A percentile compares a stretch with the other conserved stretches of the same genome.
Conservation (phyloP, 35 echinoderm and acorn worm genomes). For the Lytechinus pictus region DNA sequence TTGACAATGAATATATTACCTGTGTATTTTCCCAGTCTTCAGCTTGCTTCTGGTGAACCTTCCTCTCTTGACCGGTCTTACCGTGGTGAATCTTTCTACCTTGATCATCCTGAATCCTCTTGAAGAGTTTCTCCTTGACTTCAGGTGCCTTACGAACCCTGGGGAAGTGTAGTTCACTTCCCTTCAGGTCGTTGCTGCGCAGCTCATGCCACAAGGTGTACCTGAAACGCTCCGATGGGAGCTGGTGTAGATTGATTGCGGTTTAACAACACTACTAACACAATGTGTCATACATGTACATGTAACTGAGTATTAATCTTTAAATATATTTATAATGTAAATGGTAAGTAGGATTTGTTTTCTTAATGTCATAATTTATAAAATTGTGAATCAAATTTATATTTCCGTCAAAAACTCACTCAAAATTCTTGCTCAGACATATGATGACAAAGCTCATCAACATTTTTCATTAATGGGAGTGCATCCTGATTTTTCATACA, state of each 20-base stretch:
- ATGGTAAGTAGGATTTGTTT: not conserved
- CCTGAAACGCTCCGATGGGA: slow-evolving; percentile 71
- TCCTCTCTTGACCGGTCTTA: slow-evolving; percentile 65
- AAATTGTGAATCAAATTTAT: not conserved
- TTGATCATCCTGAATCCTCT: slow-evolving; percentile 80
- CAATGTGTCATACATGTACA: no score
- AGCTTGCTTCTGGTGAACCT: slow-evolving; percentile 57
- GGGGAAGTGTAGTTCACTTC: slow-evolving; percentile 70
- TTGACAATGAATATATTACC: not conserved
- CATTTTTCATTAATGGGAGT: no score
- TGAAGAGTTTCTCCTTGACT: slow-evolving; percentile 83
- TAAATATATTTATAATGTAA: not conserved
- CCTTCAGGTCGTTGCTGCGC: slow-evolving; percentile 74
- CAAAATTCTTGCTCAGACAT: no score
- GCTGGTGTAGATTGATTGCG: not conserved
- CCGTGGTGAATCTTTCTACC: slow-evolving; percentile 76
- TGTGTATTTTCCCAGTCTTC: slow-evolving; percentile 87
- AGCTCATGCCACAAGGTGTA: slow-evolving; percentile 89
- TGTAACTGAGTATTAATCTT: not conserved
- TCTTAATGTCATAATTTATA: not conserved
- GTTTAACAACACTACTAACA: no score
- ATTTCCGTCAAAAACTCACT: no score
- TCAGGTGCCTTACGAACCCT: slow-evolving; percentile 76
- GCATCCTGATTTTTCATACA: no score
- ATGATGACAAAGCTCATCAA: no score